Conservation (phyloP, 2,113 vertebrate genomes). For the Australoheros scitulus region DNA sequence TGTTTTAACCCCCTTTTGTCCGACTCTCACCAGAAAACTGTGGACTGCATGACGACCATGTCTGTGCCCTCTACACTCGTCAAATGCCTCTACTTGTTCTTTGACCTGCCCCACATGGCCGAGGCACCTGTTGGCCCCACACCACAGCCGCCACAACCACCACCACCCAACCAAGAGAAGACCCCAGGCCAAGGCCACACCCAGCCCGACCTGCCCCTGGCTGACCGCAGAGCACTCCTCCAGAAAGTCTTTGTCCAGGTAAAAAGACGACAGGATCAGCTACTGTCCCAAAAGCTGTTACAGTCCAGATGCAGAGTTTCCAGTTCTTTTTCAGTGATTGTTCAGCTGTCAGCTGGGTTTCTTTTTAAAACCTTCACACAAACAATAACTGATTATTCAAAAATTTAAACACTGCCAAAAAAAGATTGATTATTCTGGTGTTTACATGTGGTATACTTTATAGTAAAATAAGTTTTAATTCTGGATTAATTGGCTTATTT, state of each 20-base stretch:
- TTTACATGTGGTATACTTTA: too few species aligned
- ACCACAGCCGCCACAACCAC: not conserved
- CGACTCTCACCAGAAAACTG: conserved; percentile 88
- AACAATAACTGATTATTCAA: not conserved
- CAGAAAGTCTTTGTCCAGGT: conserved; percentile 99
- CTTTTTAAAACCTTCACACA: not conserved
- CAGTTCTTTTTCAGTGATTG: not conserved
- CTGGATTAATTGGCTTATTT: not conserved
- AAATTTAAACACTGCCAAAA: rapidly evolving
- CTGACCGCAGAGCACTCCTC: conserved; percentile 91
- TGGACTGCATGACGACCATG: conserved; percentile 99
- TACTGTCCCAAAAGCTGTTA: not conserved
- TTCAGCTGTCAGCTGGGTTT: rapidly evolving
- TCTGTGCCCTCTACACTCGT: conserved; percentile 98
- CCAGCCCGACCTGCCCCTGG: conserved; percentile 92
- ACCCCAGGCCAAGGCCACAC: conserved; percentile 68
- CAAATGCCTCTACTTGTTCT: conserved; percentile 99
- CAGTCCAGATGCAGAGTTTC: rapidly evolving
- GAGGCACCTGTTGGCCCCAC: conserved; percentile 89
- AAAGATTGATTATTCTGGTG: not conserved
- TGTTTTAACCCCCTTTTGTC: rapidly evolving
- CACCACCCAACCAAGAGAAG: conserved; percentile 63
- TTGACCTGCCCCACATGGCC: conserved; percentile 96
- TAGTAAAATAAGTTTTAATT: not conserved
- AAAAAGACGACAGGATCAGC: not conserved